Percentiles rank a stretch among this genome's conserved stretches.
phyloP scores from a whole-genome alignment of 2,888 invertebrate species.

The Minunthozetes semirufus region DNA sequence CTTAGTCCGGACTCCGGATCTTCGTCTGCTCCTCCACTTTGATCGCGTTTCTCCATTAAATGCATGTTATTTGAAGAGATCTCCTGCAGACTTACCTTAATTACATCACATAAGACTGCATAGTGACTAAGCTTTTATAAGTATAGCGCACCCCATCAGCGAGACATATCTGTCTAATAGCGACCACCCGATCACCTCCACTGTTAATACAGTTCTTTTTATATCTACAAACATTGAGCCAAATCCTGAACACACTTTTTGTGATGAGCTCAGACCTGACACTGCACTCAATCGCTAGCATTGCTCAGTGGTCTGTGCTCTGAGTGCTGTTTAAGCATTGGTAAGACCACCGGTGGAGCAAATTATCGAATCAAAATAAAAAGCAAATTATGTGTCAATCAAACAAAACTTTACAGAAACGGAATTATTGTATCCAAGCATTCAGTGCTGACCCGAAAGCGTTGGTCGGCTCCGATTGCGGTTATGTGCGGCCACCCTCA shows the following conservation, averaged over 20 bases:
- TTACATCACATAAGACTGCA: neutral
- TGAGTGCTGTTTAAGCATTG: neutral
- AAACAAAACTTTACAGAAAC: constrained; percentile 6
- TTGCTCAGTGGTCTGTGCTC: neutral
- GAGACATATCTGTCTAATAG: neutral
- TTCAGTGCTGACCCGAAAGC: neutral
- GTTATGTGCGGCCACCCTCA: constrained; percentile 5
- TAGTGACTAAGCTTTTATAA: constrained; percentile 12
- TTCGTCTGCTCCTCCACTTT: neutral
- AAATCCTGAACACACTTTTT: constrained; percentile 20
- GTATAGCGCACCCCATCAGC: neutral
- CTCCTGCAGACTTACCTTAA: constrained; percentile 16
- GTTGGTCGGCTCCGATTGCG: neutral
- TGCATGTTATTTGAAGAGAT: constrained; percentile 26
- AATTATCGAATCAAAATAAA: constrained; percentile 25
- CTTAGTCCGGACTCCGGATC: neutral
- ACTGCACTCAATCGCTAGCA: constrained; percentile 7
- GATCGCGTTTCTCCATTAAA: constrained; percentile 17
- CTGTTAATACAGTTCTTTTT: neutral
- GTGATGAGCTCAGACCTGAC: neutral
- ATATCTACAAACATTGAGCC: constrained; percentile 21
- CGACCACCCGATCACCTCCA: neutral
- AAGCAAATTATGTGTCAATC: constrained; percentile 29
- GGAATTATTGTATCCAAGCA: constrained; percentile 6
- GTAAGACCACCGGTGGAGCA: constrained; percentile 26